phyloP scores from a whole-genome alignment of 2,797 vertebrate genomes.

The Menidia menidia region DNA sequence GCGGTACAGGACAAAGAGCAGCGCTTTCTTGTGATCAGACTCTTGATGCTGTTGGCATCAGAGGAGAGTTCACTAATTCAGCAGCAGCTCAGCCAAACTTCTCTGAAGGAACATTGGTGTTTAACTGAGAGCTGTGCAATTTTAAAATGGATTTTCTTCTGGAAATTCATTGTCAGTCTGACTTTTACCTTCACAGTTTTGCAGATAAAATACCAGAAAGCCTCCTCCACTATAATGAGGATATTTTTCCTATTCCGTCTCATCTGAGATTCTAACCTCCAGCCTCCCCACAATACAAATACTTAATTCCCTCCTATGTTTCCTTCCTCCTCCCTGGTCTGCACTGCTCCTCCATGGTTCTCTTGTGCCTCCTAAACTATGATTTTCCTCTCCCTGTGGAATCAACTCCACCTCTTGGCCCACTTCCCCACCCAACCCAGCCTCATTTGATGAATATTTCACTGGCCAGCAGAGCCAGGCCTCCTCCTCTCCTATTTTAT shows the following conservation, averaged over 20 bases:
- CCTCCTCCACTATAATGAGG: slow-evolving; percentile 17
- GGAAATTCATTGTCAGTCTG: slow-evolving; percentile 24
- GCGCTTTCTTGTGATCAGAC: slow-evolving; percentile 20
- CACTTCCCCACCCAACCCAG: slow-evolving; percentile 59
- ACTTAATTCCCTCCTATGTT: slow-evolving; percentile 19
- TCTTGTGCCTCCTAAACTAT: slow-evolving; percentile 51
- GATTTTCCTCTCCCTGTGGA: slow-evolving; percentile 64
- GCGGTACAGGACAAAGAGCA: slow-evolving; percentile 17
- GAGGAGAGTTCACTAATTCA: slow-evolving; percentile 23
- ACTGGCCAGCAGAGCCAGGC: slow-evolving; percentile 77
- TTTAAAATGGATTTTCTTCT: slow-evolving; percentile 24
- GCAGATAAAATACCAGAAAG: slow-evolving; percentile 37
- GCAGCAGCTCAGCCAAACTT: slow-evolving; percentile 7
- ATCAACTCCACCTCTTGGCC: slow-evolving; percentile 61
- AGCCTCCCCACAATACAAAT: slow-evolving; percentile 45
- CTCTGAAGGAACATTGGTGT: slow-evolving; percentile 16
- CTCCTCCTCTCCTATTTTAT: slow-evolving; percentile 65
- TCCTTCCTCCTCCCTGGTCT: slow-evolving; percentile 33
- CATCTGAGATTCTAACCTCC: slow-evolving; percentile 43
- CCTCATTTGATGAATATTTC: slow-evolving; percentile 82
- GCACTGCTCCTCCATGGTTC: slow-evolving; percentile 33
- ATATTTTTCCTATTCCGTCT: slow-evolving; percentile 28
- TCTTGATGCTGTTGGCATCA: slow-evolving; percentile 22
- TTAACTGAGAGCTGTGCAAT: slow-evolving; percentile 29
- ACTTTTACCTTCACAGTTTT: slow-evolving; percentile 1